Evolutionary conservation across 30 jellyfish, hydroid and myxozoan species (phyloP).

Genomic region (Hydractinia symbiolongicarpus): DNA sequence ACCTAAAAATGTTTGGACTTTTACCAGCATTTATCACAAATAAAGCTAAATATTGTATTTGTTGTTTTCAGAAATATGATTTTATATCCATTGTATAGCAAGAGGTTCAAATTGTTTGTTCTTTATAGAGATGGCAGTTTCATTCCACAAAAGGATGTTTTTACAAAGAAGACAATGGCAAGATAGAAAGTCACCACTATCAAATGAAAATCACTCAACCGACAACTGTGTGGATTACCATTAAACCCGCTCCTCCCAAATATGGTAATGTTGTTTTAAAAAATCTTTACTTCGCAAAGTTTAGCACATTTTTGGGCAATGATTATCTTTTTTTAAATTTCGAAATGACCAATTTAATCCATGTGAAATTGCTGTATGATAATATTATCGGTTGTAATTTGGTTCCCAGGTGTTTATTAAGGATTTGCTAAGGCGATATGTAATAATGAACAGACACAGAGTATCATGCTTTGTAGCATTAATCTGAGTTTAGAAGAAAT

Average conservation of each 20-base stretch:
- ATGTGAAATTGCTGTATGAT: too few relatives aligned
- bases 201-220: slow-evolving; percentile 50
- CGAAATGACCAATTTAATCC: background rate
- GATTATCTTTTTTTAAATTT: background rate
- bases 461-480: too few relatives aligned
- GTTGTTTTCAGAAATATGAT: too few relatives aligned
- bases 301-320: background rate
- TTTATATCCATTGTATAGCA: background rate
- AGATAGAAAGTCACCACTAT: slow-evolving; percentile 66
- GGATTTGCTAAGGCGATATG: too few relatives aligned
- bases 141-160: slow-evolving; percentile 57
- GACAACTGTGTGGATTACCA: slow-evolving; percentile 60
- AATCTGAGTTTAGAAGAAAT: too few relatives aligned
- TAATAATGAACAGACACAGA: too few relatives aligned
- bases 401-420: too few relatives aligned
- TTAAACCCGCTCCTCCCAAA: slow-evolving; percentile 70
- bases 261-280: slow-evolving; percentile 48
- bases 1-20: too few relatives aligned
- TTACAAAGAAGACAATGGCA: slow-evolving; percentile 68
- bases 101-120: background rate
- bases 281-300: background rate
- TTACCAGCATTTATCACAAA: too few relatives aligned
- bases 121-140: slow-evolving; percentile 62
- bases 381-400: too few relatives aligned
- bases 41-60: too few relatives aligned